Conservation (phyloP, 2,888 invertebrate species). For the Chymomyza amoena region DNA sequence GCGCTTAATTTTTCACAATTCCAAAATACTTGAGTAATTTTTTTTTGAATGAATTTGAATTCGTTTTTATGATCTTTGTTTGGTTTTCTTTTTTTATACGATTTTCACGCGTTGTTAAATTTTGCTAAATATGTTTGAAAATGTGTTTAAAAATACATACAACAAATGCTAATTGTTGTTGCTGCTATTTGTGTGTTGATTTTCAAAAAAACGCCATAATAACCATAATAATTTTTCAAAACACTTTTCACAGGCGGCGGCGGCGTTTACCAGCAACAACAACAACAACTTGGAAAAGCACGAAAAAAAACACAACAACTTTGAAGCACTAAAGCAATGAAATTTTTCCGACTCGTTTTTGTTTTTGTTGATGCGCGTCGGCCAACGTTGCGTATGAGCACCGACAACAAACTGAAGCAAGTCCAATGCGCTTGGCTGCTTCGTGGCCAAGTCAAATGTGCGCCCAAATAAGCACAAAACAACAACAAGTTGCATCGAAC, state of each 20-base stretch:
- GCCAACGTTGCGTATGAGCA: slow-evolving; percentile 59
- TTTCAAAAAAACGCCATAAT: slow-evolving; percentile 3
- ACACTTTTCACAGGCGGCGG: not conserved
- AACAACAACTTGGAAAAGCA: slow-evolving; percentile 11
- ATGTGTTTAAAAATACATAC: slow-evolving; percentile 1
- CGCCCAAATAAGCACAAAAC: not conserved
- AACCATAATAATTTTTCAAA: slow-evolving; percentile 8
- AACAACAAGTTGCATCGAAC: not conserved
- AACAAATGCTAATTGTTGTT: not conserved
- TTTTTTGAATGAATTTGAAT: slow-evolving; percentile 16
- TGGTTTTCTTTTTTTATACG: not conserved
- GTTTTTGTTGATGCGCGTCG: slow-evolving; percentile 18
- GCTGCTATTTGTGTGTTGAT: not conserved
- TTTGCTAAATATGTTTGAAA: not conserved
- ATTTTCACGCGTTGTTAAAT: not conserved
- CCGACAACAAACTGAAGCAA: slow-evolving; percentile 53
- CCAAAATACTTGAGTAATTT: slow-evolving; percentile 5
- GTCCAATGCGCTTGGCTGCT: not conserved
- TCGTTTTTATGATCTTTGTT: not conserved
- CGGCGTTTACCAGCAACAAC: not conserved
- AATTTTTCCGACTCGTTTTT: slow-evolving; percentile 7
- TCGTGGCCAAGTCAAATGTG: slow-evolving; percentile 1
- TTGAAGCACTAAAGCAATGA: not conserved
- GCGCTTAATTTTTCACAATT: not conserved
- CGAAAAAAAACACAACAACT: slow-evolving; percentile 2